Percentiles rank a stretch among this genome's conserved stretches.
These are phyloP conservation scores for Catajapyx aquilonaris DNA, from an alignment of 1,140 invertebrate genomes.

Conservation along the genomic window DNA sequence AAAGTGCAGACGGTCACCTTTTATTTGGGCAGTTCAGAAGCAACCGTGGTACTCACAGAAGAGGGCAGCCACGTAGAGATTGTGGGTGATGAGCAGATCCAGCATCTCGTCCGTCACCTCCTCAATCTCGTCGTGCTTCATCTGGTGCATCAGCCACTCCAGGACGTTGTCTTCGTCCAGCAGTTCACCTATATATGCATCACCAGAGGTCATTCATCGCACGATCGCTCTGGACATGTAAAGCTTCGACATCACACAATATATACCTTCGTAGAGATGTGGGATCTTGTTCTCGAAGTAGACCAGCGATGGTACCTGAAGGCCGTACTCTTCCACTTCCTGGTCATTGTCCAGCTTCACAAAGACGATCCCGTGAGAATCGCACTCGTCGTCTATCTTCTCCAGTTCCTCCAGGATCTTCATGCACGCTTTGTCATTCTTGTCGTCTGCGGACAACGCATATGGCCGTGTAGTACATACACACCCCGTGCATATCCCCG, in stretches of 20 bases:
- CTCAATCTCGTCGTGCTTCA: slow-evolving; percentile 73
- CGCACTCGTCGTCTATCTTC: slow-evolving; percentile 86
- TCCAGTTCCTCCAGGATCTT: slow-evolving; percentile 69
- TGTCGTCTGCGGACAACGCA: no score
- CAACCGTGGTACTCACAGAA: slow-evolving; percentile 58
- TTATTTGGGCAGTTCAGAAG: no score
- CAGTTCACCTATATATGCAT: slow-evolving; percentile 48
- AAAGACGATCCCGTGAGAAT: slow-evolving; percentile 76
- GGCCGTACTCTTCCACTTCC: slow-evolving; percentile 75
- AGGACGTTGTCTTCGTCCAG: slow-evolving; percentile 76
- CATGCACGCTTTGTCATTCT: slow-evolving; percentile 74
- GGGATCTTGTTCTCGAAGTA: slow-evolving; percentile 75
- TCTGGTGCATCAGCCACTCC: slow-evolving; percentile 73
- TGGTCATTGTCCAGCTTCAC: slow-evolving; percentile 77
- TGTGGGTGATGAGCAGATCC: slow-evolving; percentile 64
- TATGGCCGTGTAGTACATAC: no score
- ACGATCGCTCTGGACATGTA: no score
- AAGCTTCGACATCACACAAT: no score
- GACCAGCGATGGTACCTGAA: slow-evolving; percentile 57
- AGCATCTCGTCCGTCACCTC: slow-evolving; percentile 87
- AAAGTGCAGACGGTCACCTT: no score
- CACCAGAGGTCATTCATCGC: no score
- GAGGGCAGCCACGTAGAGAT: slow-evolving; percentile 57
- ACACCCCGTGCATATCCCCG: no score
- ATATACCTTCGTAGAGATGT: slow-evolving; percentile 67